Evolutionary conservation across 2,113 vertebrate genomes (phyloP).

Genomic region (Psilopsiagon aymara): DNA sequence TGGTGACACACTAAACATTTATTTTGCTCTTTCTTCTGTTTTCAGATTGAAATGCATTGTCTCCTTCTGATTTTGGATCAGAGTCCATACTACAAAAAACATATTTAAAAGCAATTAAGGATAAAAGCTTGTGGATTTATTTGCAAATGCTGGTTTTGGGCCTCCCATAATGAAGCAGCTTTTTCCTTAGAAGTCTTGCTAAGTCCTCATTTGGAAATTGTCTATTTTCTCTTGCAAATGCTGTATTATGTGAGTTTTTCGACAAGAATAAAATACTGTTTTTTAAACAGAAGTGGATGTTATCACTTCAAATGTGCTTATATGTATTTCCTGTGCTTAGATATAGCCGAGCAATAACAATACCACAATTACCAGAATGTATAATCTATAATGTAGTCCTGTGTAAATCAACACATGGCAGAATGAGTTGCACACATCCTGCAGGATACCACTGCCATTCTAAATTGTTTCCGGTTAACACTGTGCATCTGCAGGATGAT

Average conservation of each 20-base stretch:
- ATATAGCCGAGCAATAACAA: conserved; percentile 53
- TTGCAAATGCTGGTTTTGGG: background rate
- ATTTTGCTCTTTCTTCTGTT: background rate
- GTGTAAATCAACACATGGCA: conserved; percentile 37
- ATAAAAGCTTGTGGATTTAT: background rate
- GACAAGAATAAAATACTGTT: background rate
- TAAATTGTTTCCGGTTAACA: conserved; percentile 66
- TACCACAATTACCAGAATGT: conserved; percentile 60
- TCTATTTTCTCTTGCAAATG: background rate
- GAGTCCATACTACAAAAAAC: background rate
- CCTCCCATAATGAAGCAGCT: background rate
- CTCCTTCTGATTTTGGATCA: background rate
- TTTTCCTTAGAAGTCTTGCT: background rate
- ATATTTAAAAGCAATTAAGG: background rate
- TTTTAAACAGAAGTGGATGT: conserved; percentile 30
- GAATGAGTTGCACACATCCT: conserved; percentile 64
- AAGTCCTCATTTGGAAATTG: background rate
- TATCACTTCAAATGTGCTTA: conserved; percentile 44
- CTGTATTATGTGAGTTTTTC: rapidly evolving
- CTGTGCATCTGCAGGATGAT: conserved; percentile 35
- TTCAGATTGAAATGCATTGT: background rate
- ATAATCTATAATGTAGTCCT: conserved; percentile 38
- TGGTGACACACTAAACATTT: background rate
- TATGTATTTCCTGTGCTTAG: conserved; percentile 67
- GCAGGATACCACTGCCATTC: conserved; percentile 70